Percentiles rank a stretch among this genome's conserved stretches.
phyloP scores from a whole-genome alignment of 1,140 invertebrate genomes.

The Drosophila insularis region DNA sequence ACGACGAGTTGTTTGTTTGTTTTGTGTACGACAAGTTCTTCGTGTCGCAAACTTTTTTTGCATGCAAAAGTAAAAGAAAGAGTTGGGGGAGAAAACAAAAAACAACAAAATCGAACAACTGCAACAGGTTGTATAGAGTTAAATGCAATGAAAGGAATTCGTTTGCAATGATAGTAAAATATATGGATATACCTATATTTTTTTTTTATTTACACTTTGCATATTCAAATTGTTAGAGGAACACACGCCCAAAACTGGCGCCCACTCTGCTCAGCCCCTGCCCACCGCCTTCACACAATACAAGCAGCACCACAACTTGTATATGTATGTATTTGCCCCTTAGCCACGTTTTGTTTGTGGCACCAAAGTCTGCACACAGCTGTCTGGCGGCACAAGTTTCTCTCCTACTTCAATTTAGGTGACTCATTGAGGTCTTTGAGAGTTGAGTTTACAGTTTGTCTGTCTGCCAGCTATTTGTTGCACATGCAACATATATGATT shows the following conservation, averaged over 20 bases:
- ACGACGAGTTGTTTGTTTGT: slow-evolving; percentile 15
- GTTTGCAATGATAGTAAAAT: slow-evolving; percentile 1
- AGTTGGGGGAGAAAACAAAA: not conserved
- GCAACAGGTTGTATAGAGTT: slow-evolving; percentile 2
- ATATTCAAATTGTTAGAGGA: not conserved
- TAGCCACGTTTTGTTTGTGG: slow-evolving; percentile 1
- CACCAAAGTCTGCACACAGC: slow-evolving; percentile 61
- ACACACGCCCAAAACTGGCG: slow-evolving; percentile 3
- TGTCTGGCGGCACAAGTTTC: slow-evolving; percentile 61
- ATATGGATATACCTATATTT: not conserved
- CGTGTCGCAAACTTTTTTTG: slow-evolving; percentile 66
- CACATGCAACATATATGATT: slow-evolving; percentile 67
- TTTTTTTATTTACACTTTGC: slow-evolving; percentile 5
- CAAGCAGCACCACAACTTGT: not conserved
- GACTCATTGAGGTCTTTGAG: slow-evolving; percentile 71
- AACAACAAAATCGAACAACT: not conserved
- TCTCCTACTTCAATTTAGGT: slow-evolving; percentile 30
- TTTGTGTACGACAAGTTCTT: slow-evolving; percentile 74
- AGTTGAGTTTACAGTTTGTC: slow-evolving; percentile 24
- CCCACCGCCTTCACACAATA: not conserved
- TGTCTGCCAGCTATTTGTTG: slow-evolving; percentile 73
- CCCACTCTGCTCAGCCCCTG: not conserved
- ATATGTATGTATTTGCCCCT: not conserved
- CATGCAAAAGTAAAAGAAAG: not conserved
- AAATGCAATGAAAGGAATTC: slow-evolving; percentile 4